phyloP scores from a whole-genome alignment of 2,888 invertebrate genomes.

The Lamellibrachia columna region DNA sequence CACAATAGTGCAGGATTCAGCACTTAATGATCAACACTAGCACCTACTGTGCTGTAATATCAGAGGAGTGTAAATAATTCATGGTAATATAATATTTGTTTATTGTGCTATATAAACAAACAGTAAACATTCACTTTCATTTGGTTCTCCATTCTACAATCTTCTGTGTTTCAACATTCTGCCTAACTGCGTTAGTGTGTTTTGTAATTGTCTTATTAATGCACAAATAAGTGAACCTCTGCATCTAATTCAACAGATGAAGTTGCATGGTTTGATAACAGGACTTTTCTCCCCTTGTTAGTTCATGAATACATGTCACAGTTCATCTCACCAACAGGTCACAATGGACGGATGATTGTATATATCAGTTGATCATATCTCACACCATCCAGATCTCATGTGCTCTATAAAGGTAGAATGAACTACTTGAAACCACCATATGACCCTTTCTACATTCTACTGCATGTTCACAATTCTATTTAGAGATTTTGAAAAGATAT shows the following conservation, averaged over 20 bases:
- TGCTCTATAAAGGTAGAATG: too few relatives aligned
- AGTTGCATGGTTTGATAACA: background rate
- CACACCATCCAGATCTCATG: background rate
- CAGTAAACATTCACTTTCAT: background rate
- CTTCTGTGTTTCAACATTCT: background rate
- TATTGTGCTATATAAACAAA: background rate
- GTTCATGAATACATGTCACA: background rate
- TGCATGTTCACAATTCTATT: too few relatives aligned
- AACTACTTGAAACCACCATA: too few relatives aligned
- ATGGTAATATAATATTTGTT: background rate
- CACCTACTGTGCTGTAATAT: background rate
- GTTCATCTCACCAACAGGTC: background rate
- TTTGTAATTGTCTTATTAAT: background rate
- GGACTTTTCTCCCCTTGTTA: background rate
- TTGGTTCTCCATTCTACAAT: background rate
- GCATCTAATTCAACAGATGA: background rate
- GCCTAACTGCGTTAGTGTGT: background rate
- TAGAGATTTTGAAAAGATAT: too few relatives aligned
- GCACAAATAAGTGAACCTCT: background rate
- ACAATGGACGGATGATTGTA: background rate
- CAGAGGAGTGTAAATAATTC: background rate
- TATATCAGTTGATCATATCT: background rate
- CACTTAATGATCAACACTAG: background rate
- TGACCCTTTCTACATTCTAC: too few relatives aligned
- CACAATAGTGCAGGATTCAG: background rate